Base-by-base conservation (phyloP, 2,888 invertebrate genomes). In the Zele albiditarsus region DNA sequence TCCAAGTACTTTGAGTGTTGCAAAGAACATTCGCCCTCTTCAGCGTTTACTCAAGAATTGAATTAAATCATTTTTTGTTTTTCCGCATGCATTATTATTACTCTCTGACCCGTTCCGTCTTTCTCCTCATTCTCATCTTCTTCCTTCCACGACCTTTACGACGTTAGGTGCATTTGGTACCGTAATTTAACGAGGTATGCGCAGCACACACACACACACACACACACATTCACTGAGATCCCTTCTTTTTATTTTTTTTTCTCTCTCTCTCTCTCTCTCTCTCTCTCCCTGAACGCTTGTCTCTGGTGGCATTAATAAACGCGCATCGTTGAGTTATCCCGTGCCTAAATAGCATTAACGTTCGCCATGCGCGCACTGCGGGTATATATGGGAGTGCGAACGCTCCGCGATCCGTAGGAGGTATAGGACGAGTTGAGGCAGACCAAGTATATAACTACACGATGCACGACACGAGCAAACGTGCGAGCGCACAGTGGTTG, bases 311-410 rank as follows among this genome's bases (percentile, higher is more conserved):
- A 78, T 78, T 79, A 79, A 81, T 77, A 81, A 80, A 79, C 79
- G 75, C 60, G 68, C 46, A 73, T 74, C 71, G 73, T 71, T 77
- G 72, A 78, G 82, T 83, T 82, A 79, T 77, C 80, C 80, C 81
- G 82, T 78, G 78, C 74, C 78, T 83, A 83, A 83, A 84, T 83
- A 74, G 78, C 77, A 76, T 80, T 78, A 77, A 70, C 77, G 78
- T 60, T 53, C 20, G 53, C 53, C 5, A 20, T 53, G 20, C 53
- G 53, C 53, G 20, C 53, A 20, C 53, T 20, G 53, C 53, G n/a
- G 20, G 53, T 20, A 20, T 3, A 20, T 3, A 14, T 20, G 20
- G 2, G n/a, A 20, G 53, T 20, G 20, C 53, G 20, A 20, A 53
- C 53, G 53, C 53, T 20, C 20, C 10, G 20, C 53, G 20, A 53